Evolutionary conservation across 2,113 vertebrate species (phyloP).

Genomic region (Melierax canorus): DNA sequence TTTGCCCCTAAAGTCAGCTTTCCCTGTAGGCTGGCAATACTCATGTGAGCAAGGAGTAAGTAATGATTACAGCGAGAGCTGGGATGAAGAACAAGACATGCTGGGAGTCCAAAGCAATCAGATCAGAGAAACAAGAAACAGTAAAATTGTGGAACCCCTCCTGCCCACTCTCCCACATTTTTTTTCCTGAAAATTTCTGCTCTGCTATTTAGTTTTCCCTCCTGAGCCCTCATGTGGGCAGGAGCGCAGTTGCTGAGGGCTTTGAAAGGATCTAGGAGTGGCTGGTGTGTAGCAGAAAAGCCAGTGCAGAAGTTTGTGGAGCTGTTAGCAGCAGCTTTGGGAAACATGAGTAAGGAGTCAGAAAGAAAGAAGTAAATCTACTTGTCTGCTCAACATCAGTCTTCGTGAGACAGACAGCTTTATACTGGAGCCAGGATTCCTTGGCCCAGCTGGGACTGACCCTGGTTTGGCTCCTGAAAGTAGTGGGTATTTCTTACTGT

Average conservation of each 20-base stretch:
- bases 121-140: background rate
- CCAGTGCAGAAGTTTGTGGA: background rate
- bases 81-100: background rate
- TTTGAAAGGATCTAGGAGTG: background rate
- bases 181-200: background rate
- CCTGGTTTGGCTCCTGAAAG: background rate
- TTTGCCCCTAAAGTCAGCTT: background rate
- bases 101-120: background rate
- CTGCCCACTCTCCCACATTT: background rate
- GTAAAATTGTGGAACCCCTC: background rate
- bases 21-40: background rate
- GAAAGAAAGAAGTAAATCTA: background rate
- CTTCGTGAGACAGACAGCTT: background rate
- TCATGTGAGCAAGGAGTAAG: background rate
- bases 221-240: background rate
- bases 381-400: background rate
- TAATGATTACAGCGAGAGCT: background rate
- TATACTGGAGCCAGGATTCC: background rate
- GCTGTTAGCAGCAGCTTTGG: background rate
- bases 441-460: background rate
- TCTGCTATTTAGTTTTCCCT: background rate
- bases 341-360: background rate
- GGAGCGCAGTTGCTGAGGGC: background rate
- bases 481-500: background rate
- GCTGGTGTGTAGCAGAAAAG: background rate